Evolutionary conservation across 2,888 invertebrate species (phyloP), one percentile per base, ranked within the genome.

Genomic region (Papilio demoleus): DNA sequence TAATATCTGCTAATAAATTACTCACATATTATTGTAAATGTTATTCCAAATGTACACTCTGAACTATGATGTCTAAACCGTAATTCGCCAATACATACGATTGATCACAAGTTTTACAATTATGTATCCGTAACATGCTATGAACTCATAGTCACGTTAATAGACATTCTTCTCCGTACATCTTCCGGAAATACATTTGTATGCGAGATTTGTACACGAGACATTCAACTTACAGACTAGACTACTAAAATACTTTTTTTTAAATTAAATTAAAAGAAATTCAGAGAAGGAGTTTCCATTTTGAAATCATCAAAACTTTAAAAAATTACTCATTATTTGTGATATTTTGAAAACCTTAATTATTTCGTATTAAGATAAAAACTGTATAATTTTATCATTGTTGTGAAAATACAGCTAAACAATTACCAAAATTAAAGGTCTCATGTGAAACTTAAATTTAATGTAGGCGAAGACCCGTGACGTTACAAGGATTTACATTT

Each of bases 401-500:
- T 4, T 4, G 2, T 4, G 27, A 14, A 14, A 4, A 50, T 50
- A 14, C 14, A 50, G 14, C 6, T 24, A 40, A 14, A 12, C 58
- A 14, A 59, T 31, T 40, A 58, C 47, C 12, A 11, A 61, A 56
- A 68, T 63, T 24, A 60, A 40, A 8, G 19, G 59, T 14, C 24
- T 53, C 34, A 65, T 11, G 38, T 27, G 34, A 24, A 62, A 45
- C 40, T 40, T 50, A 59, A 68, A 53, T 45, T n/a, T 60, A 40
- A 47, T 53, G 40, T 27, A 50, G 17, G 45, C 68, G 50, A 38
- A 45, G 42, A 40, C 27, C 38, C 56, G 61, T 36, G 24, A 69
- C 61, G 36, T 56, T 61, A 68, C 50, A 65, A 45, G 65, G 61
- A 69, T 65, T 65, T 65, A 61, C 65, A 69, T 65, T 65, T 22